Base-by-base conservation (phyloP, 1,140 invertebrate genomes). In the Marisa cornuarietis region DNA sequence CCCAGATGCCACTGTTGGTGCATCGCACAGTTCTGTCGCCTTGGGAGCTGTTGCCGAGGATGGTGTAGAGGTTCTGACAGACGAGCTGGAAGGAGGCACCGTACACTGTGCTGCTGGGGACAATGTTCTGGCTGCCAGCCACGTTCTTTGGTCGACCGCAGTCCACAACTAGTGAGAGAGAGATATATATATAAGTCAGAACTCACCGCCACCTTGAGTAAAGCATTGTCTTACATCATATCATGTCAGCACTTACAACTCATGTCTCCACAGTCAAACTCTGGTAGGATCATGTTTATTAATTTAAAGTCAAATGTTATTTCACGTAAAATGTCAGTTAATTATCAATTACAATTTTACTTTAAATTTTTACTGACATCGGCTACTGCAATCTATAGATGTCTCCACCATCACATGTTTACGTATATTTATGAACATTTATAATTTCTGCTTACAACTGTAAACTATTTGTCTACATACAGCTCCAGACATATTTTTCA, bases 1-100 rank as follows among this genome's bases (percentile, higher is more conserved):
- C 98, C 98, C 98, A 99, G 74, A 96, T 95, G 13, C 96, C 96
- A 88, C 97, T 97, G 5, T 94, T 94, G 92, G 96, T 95, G 91
- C 97, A 99, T 7, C 58, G 42, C 8, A 85, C 79, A 26, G 97
- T 95, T 87, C 97, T 97, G 86, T 99, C 97, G 84, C 96, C 95
- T 84, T 94, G 95, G 61, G 94, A 95, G 0, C 96, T 97, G 92
- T 98, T 96, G 8, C 96, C 96, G 42, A 98, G 90, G 87, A 96
- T 97, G 88, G 98, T 98, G 0, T 72, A 77, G 54, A 97, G 98
- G 87, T 98, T 96, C 92, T 98, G 96, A 89, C 98, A 99, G 61
- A 96, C 96, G 88, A 99, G 99, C 92, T 96, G 97, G 92, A 98
- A 99, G 2, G 95, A 97, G 51, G 96, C 96, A 90, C 97, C 95